Conservation (phyloP, 2,888 invertebrate genomes). For the Tipula lateralis region DNA sequence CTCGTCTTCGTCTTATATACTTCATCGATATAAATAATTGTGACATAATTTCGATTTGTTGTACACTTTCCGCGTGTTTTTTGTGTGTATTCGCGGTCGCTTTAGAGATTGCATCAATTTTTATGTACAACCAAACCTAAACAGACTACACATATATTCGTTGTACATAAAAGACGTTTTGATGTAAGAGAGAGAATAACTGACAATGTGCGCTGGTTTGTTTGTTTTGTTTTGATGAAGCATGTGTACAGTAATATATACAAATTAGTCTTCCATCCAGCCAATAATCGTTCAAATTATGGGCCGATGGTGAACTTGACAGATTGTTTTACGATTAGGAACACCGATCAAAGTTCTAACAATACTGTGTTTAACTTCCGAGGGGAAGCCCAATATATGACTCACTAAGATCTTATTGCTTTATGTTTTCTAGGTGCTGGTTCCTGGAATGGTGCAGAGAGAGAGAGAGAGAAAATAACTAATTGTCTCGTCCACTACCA, state of each 20-base stretch:
- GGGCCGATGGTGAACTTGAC: no score
- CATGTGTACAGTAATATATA: background rate
- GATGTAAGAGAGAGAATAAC: background rate
- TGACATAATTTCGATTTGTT: background rate
- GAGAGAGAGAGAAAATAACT: no score
- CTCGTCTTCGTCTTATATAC: background rate
- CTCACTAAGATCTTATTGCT: no score
- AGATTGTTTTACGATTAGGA: no score
- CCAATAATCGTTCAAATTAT: no score
- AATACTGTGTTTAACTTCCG: no score
- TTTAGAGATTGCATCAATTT: background rate
- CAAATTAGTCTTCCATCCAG: no score
- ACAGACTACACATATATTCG: background rate
- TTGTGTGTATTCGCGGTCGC: background rate
- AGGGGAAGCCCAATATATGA: no score
- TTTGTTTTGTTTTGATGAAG: background rate
- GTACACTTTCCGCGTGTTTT: background rate
- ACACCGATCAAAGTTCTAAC: no score
- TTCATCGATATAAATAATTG: conserved; percentile 9
- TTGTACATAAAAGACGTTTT: background rate
- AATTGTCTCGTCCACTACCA: no score
- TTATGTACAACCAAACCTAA: background rate
- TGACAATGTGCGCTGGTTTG: background rate
- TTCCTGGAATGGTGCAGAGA: no score
- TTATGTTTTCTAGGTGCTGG: no score